phyloP scores from a whole-genome alignment of 2,113 vertebrate species.

The Crotalus viridis region DNA sequence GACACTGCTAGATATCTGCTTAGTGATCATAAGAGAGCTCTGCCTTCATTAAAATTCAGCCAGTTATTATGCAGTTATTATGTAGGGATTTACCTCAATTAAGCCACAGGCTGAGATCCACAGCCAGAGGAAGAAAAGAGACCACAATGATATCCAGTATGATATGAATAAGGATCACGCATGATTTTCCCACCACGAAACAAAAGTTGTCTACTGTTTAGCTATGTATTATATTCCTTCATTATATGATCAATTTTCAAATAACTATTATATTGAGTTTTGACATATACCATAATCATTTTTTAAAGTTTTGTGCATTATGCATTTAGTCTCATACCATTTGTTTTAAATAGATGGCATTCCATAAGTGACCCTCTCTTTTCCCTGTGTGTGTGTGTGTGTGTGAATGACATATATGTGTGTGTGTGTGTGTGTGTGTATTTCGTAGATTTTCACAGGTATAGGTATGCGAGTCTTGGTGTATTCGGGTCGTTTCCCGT shows the following conservation, averaged over 20 bases:
- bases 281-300: constrained; percentile 36
- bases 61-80: constrained; percentile 31
- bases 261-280: background rate
- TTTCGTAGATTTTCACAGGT: no score
- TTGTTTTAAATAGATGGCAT: background rate
- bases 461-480: no score
- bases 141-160: constrained; percentile 17
- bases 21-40: background rate
- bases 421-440: no score
- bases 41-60: constrained; percentile 26
- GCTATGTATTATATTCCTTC: background rate
- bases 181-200: background rate
- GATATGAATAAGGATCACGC: constrained; percentile 13
- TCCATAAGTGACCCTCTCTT: background rate
- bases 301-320: background rate
- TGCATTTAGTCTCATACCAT: background rate
- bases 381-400: background rate
- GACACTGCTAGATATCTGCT: background rate
- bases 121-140: constrained; percentile 11
- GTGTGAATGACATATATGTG: no score
- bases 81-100: background rate
- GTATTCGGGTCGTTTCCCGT: no score
- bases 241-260: constrained; percentile 8
- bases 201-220: background rate
- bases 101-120: constrained; percentile 27